Conservation (phyloP, 2,113 vertebrate species). For the Pachyramphus minor region DNA sequence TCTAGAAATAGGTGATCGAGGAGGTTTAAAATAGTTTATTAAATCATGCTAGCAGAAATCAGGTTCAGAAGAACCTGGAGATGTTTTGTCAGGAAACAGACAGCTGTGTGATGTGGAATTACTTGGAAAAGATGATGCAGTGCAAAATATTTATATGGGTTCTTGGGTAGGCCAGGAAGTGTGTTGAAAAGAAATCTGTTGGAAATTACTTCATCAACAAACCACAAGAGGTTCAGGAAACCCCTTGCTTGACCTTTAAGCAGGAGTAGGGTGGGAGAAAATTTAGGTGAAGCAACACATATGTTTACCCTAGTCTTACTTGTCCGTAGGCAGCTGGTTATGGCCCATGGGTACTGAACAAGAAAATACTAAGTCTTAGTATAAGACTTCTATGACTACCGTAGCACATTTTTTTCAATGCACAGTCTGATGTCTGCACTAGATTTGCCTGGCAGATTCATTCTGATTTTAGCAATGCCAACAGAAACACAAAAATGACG, state of each 20-base stretch:
- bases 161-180: neutral
- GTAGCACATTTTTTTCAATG: neutral
- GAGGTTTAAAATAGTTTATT: neutral
- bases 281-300: neutral
- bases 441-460: neutral
- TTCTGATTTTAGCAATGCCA: neutral
- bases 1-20: neutral
- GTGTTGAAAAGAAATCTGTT: neutral
- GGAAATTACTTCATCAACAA: neutral
- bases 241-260: neutral
- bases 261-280: neutral
- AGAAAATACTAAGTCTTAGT: neutral
- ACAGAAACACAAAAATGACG: neutral
- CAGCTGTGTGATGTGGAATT: neutral
- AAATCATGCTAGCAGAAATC: neutral
- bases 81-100: neutral
- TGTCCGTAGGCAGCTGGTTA: neutral
- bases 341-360: neutral
- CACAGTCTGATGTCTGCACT: neutral
- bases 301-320: neutral
- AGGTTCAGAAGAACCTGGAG: neutral
- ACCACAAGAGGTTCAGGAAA: neutral
- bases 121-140: neutral
- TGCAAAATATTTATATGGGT: neutral
- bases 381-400: neutral